Evolutionary conservation across 2,888 invertebrate species (phyloP).

Genomic region (Mythimna vitellina): DNA sequence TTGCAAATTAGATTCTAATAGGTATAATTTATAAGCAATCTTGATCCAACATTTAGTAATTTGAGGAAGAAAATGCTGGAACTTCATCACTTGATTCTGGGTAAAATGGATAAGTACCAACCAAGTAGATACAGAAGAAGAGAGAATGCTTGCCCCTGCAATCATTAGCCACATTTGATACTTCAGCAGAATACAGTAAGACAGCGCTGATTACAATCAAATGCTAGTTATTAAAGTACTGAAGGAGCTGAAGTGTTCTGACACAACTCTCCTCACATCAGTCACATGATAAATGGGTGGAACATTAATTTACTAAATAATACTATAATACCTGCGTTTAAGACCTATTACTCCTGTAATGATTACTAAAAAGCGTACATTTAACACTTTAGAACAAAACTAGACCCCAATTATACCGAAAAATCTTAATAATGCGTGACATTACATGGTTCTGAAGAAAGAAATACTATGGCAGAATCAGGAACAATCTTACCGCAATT

Average conservation of each 20-base stretch:
- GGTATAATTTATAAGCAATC: neutral
- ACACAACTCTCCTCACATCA: slow-evolving; percentile 35
- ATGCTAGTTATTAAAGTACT: slow-evolving; percentile 1
- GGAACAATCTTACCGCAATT: slow-evolving; percentile 77
- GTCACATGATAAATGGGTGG: slow-evolving; percentile 77
- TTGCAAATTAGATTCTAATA: slow-evolving; percentile 23
- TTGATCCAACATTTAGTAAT: neutral
- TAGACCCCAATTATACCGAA: slow-evolving; percentile 32
- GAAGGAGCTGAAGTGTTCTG: slow-evolving; percentile 14
- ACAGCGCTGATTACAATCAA: neutral
- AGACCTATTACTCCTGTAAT: slow-evolving; percentile 10
- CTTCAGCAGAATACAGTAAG: neutral
- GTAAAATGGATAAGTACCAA: neutral
- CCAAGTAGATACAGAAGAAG: neutral
- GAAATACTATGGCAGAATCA: slow-evolving; percentile 74
- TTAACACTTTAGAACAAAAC: slow-evolving; percentile 15
- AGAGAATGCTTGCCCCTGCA: neutral
- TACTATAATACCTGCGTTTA: neutral
- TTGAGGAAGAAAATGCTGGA: neutral
- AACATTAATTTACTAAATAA: slow-evolving; percentile 32
- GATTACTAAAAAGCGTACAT: slow-evolving; percentile 30
- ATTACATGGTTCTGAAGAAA: slow-evolving; percentile 68
- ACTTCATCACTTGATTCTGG: neutral
- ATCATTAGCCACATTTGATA: neutral
- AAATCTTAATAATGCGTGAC: slow-evolving; percentile 68